These are phyloP conservation scores for Neomonachus schauinslandi DNA, from an alignment of 2,113 vertebrate species.

Conservation along the genomic window DNA sequence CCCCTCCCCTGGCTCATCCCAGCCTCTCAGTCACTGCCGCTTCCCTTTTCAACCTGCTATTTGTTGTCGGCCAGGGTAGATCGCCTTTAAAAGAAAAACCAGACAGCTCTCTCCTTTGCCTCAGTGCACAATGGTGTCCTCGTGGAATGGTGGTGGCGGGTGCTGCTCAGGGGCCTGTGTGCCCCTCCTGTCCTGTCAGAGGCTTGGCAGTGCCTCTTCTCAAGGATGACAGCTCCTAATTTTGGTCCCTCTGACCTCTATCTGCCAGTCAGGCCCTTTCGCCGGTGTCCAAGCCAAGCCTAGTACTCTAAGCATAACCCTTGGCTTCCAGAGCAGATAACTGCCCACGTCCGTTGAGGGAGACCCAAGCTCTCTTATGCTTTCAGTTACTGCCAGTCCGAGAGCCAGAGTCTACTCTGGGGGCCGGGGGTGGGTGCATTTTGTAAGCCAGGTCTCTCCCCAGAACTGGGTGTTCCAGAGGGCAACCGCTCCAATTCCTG, in stretches of 20 bases:
- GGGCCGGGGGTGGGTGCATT: background rate
- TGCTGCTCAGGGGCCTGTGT: background rate
- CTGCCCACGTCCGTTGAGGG: conserved; percentile 74
- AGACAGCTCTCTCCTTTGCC: background rate
- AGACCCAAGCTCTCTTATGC: conserved; percentile 47
- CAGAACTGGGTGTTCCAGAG: conserved; percentile 39
- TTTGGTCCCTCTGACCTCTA: background rate
- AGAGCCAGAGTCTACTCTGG: background rate
- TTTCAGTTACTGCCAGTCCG: background rate
- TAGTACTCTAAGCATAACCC: conserved; percentile 60
- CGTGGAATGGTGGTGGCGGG: background rate
- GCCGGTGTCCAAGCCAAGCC: conserved; percentile 67
- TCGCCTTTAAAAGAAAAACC: background rate
- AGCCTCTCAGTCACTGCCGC: conserved; percentile 32
- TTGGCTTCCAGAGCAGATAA: conserved; percentile 66
- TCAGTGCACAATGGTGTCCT: background rate
- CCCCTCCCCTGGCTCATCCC: background rate
- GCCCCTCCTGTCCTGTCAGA: background rate
- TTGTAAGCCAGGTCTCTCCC: background rate
- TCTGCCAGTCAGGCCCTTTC: conserved; percentile 31
- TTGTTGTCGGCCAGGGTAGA: background rate
- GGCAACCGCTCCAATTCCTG: background rate
- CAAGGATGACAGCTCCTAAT: background rate
- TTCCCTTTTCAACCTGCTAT: background rate
- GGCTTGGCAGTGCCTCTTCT: background rate